Evolutionary conservation across 2,888 invertebrate species (phyloP), one percentile per base, ranked within the genome.

Genomic region (Cosmopolites sordidus): DNA sequence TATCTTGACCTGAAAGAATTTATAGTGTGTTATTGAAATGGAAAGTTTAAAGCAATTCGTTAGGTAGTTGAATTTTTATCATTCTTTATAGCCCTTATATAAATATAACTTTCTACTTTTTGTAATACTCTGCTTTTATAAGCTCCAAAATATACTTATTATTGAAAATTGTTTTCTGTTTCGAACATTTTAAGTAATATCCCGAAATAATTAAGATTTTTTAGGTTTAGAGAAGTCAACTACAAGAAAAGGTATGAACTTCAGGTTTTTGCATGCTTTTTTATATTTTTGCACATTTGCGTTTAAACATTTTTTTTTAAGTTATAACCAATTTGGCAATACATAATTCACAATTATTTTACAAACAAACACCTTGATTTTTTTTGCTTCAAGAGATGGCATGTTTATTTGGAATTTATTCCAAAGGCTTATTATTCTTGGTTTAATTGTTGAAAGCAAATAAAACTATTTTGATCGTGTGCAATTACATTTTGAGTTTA

Each of bases 11-110:
- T 12, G 30, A 44, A 27, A 22, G 15, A 43, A 43, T 33, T 33
- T 63, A 59, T 59, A 55, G 63, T 61, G 63, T 64, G 64, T 64
- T 66, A 56, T 45, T 41, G 58, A 33, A 33, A 33, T 33, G 33
- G 63, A 64, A 63, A 62, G 63, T 63, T 61, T 59, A 58, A 58
- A 48, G 47, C 27, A 52, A 12, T 9, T 18, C 22, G 43, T 51
- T 62, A 60, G 59, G 59, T 56, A 56, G 62, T 64, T 66, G 63
- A 62, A 58, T 62, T 65, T 64, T 65, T 64, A 62, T 63, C 14
- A 16, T 14, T 30, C 33, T 44, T 30, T 15, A 33, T 44, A 30
- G 63, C 58, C 51, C 64, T 61, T 65, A 62, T 63, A 66, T 62
- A 58, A 14, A 37, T 22, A 18, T 16, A 15, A 43, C 33, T 33